These are phyloP conservation scores for Rhagoletis pomonella DNA, from an alignment of 1,140 invertebrate species.

Conservation along the genomic window DNA sequence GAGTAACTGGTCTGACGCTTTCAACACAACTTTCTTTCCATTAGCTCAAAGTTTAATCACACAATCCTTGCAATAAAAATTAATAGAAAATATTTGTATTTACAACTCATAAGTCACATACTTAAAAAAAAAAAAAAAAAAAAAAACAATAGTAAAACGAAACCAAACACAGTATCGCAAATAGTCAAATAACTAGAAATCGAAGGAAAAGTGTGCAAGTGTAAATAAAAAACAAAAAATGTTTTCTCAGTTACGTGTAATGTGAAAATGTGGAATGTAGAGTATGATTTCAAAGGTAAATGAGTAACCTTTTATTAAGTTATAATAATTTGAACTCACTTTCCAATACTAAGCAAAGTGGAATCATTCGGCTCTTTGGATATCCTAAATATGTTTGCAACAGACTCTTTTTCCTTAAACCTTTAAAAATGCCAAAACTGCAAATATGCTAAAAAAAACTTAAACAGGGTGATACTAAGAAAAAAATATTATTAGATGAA, in stretches of 20 bases:
- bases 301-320: too few species aligned
- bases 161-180: background rate
- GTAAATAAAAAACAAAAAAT: constrained; percentile 43
- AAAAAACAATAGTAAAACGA: background rate
- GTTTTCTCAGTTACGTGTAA: too few species aligned
- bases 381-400: too few species aligned
- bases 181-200: constrained; percentile 4
- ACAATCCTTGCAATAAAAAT: background rate
- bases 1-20: background rate
- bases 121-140: constrained; percentile 51
- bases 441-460: constrained; percentile 62
- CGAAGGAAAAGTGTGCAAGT: background rate
- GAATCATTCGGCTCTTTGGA: too few species aligned
- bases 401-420: background rate
- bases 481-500: constrained; percentile 65
- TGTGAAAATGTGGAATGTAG: too few species aligned
- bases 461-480: constrained; percentile 73
- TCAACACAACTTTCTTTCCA: background rate
- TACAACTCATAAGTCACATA: constrained; percentile 25
- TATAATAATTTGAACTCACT: too few species aligned
- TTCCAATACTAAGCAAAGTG: too few species aligned
- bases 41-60: constrained; percentile 6
- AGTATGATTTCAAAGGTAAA: too few species aligned
- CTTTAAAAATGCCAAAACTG: constrained; percentile 59
- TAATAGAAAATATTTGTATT: constrained; percentile 42